phyloP scores from a whole-genome alignment of 2,888 invertebrate genomes.

The Nudaria mundana region DNA sequence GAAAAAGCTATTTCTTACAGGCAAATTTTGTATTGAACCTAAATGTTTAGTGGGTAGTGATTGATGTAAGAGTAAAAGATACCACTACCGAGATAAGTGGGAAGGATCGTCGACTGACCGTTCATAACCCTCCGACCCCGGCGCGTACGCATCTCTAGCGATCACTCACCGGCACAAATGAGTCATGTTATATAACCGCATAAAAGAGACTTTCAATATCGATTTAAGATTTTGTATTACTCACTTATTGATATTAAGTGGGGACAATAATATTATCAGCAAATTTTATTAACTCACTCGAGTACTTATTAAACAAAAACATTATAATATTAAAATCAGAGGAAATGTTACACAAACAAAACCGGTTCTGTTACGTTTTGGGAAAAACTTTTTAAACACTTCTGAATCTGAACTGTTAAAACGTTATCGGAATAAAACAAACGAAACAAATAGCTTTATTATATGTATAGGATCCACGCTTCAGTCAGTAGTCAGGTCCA shows the following conservation, averaged over 20 bases:
- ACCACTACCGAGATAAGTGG: slow-evolving; percentile 24
- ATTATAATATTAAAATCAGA: too few species aligned
- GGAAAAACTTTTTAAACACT: neutral
- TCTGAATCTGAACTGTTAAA: too few species aligned
- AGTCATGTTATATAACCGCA: slow-evolving; percentile 28
- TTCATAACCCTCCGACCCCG: slow-evolving; percentile 39
- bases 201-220: slow-evolving; percentile 13
- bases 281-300: neutral
- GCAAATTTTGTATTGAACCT: too few species aligned
- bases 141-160: slow-evolving; percentile 31
- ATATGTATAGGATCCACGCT: too few species aligned
- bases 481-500: too few species aligned
- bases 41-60: too few species aligned
- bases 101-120: slow-evolving; percentile 40
- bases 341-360: too few species aligned
- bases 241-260: slow-evolving; percentile 9
- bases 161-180: slow-evolving; percentile 25
- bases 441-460: too few species aligned
- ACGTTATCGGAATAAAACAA: too few species aligned
- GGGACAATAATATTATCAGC: slow-evolving; percentile 1
- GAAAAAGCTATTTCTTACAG: too few species aligned
- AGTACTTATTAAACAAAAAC: neutral
- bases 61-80: too few species aligned
- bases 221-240: slow-evolving; percentile 14
- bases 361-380: neutral